phyloP scores from a whole-genome alignment of 2,113 vertebrate genomes.

The Sander vitreus region DNA sequence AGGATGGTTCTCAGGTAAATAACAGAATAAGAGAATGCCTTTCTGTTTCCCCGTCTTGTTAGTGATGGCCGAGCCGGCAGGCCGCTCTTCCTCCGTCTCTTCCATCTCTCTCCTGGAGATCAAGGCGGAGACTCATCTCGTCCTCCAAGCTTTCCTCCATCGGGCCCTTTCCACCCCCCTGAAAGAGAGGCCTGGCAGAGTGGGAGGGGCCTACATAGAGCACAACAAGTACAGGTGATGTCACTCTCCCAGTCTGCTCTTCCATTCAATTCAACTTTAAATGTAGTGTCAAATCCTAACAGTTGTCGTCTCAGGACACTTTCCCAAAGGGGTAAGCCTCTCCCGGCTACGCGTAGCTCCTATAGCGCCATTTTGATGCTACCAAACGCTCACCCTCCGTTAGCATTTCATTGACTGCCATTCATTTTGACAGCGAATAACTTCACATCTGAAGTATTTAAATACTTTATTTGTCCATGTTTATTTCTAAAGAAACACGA shows the following conservation, averaged over 20 bases:
- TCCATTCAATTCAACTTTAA: no score
- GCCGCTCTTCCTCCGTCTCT: slow-evolving; percentile 47
- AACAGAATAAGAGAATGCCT: neutral
- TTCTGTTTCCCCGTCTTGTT: neutral
- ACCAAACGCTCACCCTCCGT: no score
- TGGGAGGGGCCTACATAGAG: slow-evolving; percentile 80
- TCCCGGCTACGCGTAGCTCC: no score
- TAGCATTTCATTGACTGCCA: no score
- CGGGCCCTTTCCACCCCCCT: slow-evolving; percentile 54
- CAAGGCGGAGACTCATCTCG: slow-evolving; percentile 78
- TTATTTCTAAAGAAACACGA: no score
- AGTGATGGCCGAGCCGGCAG: slow-evolving; percentile 69
- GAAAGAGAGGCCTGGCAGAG: slow-evolving; percentile 70
- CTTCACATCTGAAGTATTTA: no score
- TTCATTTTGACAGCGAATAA: no score
- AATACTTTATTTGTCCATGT: no score
- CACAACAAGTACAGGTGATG: slow-evolving; percentile 76
- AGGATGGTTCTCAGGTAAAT: neutral
- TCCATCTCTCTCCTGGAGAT: slow-evolving; percentile 80
- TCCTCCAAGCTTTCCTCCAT: slow-evolving; percentile 82
- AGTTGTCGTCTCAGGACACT: no score
- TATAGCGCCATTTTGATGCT: no score
- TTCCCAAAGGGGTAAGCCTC: no score
- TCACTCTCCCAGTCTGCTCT: neutral
- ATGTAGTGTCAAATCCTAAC: no score